A percentile compares a stretch with the other conserved stretches of the same genome.
Evolutionary conservation across 2,888 invertebrate genomes (phyloP).

Genomic region (Protophormia terraenovae): DNA sequence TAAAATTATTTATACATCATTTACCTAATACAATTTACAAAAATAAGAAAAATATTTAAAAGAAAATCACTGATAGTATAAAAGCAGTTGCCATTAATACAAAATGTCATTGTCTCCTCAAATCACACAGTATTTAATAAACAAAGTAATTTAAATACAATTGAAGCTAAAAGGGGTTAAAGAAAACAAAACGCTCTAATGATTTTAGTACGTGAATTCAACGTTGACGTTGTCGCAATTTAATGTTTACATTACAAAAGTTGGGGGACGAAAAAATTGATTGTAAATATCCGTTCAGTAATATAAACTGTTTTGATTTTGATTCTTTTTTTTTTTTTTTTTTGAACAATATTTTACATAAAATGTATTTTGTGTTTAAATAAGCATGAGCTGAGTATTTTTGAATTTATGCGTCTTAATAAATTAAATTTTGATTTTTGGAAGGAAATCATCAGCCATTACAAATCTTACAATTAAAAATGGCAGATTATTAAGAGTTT

Average conservation of each 20-base stretch:
- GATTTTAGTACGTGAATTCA: not conserved
- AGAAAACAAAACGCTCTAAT: not conserved
- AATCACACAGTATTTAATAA: no score
- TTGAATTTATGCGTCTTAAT: not conserved
- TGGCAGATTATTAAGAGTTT: no score
- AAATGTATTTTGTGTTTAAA: not conserved
- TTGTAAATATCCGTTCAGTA: conserved; percentile 21
- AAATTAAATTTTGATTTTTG: not conserved
- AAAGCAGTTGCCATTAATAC: no score
- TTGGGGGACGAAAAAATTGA: not conserved
- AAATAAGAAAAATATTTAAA: no score
- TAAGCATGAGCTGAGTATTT: not conserved
- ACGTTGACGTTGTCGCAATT: not conserved
- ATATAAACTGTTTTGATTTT: conserved; percentile 19
- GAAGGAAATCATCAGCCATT: not conserved
- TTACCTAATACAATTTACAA: no score
- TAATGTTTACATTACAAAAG: not conserved
- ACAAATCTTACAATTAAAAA: not conserved
- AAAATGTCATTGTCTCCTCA: no score
- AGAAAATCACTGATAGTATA: no score
- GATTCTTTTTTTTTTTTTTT: no score
- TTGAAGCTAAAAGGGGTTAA: no score
- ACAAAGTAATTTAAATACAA: no score
- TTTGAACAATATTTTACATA: not conserved
- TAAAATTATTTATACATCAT: no score